Conservation (phyloP, 2,797 vertebrate genomes). For the Chelon auratus region DNA sequence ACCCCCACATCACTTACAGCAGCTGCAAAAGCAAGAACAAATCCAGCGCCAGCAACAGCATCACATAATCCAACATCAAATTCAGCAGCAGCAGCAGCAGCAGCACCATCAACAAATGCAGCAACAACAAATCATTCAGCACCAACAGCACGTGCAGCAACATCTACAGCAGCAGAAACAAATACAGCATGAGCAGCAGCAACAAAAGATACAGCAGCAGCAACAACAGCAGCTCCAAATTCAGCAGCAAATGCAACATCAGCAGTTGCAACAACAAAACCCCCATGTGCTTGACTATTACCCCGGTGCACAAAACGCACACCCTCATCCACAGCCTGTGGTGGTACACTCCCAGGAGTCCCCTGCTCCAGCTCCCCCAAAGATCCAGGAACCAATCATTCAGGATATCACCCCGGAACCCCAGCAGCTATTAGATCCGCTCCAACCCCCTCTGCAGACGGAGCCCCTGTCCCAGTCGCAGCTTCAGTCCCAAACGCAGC, state of each 20-base stretch:
- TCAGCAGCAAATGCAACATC: conserved; percentile 88
- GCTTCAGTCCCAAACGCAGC: conserved; percentile 77
- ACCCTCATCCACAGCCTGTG: conserved; percentile 78
- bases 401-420: conserved; percentile 78
- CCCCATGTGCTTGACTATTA: conserved; percentile 80
- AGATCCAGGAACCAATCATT: conserved; percentile 72
- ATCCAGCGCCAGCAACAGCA: conserved; percentile 72
- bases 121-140: conserved; percentile 71
- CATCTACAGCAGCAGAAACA: conserved; percentile 73
- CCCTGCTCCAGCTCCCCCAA: conserved; percentile 57
- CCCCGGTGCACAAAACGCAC: conserved; percentile 72
- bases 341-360: conserved; percentile 79
- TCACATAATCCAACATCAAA: conserved; percentile 74
- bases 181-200: conserved; percentile 74
- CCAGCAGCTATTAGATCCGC: conserved; percentile 66
- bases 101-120: conserved; percentile 68
- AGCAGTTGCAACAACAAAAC: conserved; percentile 84
- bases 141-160: conserved; percentile 70
- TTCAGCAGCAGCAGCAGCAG: conserved; percentile 42
- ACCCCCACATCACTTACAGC: conserved; percentile 85
- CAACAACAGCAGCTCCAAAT: conserved; percentile 78
- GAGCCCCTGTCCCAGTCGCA: conserved; percentile 74
- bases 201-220: conserved; percentile 68
- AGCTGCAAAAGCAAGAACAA: conserved; percentile 83
- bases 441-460: conserved; percentile 63